Conservation (phyloP, 2,797 vertebrate species). For the Cynodonichthys magdalenae region DNA sequence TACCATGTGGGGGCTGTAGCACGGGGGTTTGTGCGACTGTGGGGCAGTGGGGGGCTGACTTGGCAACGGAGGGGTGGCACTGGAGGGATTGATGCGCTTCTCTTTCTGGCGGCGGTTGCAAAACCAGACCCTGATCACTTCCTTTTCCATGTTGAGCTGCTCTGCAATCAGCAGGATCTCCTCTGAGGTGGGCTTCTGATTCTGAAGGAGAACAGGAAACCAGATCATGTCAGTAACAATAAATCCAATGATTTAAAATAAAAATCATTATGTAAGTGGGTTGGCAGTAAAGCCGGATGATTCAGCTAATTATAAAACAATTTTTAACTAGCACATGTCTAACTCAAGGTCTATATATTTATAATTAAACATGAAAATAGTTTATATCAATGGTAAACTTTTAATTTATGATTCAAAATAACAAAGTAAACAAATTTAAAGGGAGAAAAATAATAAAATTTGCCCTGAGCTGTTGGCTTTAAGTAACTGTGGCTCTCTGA, state of each 20-base stretch:
- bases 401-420: too few relatives aligned
- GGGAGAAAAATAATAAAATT: too few relatives aligned
- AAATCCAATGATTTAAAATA: not conserved
- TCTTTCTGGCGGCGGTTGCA: slow-evolving; percentile 95
- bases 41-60: slow-evolving; percentile 80
- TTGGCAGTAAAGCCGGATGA: not conserved
- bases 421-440: too few relatives aligned
- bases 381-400: too few relatives aligned
- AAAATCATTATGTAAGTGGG: not conserved
- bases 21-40: slow-evolving; percentile 83
- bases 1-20: slow-evolving; percentile 92
- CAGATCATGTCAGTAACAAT: not conserved
- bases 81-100: slow-evolving; percentile 92
- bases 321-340: too few relatives aligned
- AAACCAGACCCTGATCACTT: slow-evolving; percentile 96
- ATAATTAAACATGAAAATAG: too few relatives aligned
- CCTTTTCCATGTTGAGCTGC: slow-evolving; percentile 94
- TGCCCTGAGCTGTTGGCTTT: too few relatives aligned
- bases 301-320: too few relatives aligned
- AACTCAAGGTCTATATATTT: too few relatives aligned
- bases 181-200: slow-evolving; percentile 97
- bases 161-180: slow-evolving; percentile 92
- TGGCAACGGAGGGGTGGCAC: slow-evolving; percentile 88
- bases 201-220: slow-evolving; percentile 69
- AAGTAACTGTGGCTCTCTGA: too few relatives aligned